These are phyloP conservation scores for Julus scandinavius DNA, from an alignment of 2,888 invertebrate genomes.

Conservation along the genomic window DNA sequence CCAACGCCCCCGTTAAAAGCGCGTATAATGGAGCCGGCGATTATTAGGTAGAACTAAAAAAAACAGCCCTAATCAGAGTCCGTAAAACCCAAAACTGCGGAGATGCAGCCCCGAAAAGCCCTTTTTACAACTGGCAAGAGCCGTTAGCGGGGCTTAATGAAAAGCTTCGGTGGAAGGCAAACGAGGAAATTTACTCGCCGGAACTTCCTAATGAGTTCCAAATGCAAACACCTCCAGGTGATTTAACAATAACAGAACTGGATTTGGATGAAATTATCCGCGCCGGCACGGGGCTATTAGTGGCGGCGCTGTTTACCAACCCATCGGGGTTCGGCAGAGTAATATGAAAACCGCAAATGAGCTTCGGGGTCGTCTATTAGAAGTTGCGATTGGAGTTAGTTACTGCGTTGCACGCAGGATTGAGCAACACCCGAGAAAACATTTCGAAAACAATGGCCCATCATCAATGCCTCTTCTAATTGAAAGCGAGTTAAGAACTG, in stretches of 20 bases:
- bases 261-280: constrained; percentile 2
- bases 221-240: constrained; percentile 5
- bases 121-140: neutral
- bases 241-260: constrained; percentile 8
- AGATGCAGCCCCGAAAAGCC: neutral
- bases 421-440: neutral
- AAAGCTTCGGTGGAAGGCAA: neutral
- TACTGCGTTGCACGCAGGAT: neutral
- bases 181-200: constrained; percentile 1
- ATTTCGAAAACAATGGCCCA: neutral
- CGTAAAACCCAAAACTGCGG: neutral
- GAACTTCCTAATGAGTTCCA: constrained; percentile 32
- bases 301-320: neutral
- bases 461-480: neutral
- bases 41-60: neutral
- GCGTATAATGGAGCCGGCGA: neutral
- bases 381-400: neutral
- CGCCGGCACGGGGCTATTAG: neutral
- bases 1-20: constrained; percentile 2
- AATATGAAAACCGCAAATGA: neutral
- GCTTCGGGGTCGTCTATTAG: neutral
- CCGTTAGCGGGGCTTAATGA: neutral
- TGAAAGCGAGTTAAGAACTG: neutral
- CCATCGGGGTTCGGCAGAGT: neutral
- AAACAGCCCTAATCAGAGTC: neutral